Percentiles rank a stretch among this genome's conserved stretches.
Conservation (phyloP, 2,113 vertebrate species). For the Rhagologus leucostigma region DNA sequence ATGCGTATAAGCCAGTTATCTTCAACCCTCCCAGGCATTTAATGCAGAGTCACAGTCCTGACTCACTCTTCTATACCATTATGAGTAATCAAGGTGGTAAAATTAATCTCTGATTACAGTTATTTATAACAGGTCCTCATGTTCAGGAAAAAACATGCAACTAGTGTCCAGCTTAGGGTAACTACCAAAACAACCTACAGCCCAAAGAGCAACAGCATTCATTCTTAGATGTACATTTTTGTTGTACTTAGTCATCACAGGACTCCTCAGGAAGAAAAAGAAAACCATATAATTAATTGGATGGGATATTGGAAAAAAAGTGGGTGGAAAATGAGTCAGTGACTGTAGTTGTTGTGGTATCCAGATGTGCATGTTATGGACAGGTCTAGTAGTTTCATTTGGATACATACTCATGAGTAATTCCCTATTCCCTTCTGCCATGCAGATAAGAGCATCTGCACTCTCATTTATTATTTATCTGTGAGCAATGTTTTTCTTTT, state of each 20-base stretch:
- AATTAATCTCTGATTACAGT: not conserved
- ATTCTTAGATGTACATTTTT: not conserved
- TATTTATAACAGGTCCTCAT: not conserved
- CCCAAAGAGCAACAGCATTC: not conserved
- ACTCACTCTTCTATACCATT: not conserved
- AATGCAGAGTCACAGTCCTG: not conserved
- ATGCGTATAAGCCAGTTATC: conserved; percentile 30
- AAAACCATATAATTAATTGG: not conserved
- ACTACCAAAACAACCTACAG: not conserved
- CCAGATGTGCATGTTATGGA: not conserved
- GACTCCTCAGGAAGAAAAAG: not conserved
- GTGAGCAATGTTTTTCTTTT: conserved; percentile 67
- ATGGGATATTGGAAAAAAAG: not conserved
- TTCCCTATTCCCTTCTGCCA: conserved; percentile 24
- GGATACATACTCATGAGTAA: not conserved
- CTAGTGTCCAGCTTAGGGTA: not conserved
- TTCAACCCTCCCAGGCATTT: not conserved
- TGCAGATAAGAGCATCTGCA: conserved; percentile 56
- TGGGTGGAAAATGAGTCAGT: not conserved
- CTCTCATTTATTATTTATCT: conserved; percentile 72
- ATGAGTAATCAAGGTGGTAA: not conserved
- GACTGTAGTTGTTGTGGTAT: not conserved
- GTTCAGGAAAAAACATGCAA: not conserved
- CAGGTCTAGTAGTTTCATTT: not conserved
- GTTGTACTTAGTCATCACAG: not conserved